A percentile compares a stretch with the other conserved stretches of the same genome.
phyloP scores from a whole-genome alignment of 2,797 vertebrate species.

The Enoplosus armatus region DNA sequence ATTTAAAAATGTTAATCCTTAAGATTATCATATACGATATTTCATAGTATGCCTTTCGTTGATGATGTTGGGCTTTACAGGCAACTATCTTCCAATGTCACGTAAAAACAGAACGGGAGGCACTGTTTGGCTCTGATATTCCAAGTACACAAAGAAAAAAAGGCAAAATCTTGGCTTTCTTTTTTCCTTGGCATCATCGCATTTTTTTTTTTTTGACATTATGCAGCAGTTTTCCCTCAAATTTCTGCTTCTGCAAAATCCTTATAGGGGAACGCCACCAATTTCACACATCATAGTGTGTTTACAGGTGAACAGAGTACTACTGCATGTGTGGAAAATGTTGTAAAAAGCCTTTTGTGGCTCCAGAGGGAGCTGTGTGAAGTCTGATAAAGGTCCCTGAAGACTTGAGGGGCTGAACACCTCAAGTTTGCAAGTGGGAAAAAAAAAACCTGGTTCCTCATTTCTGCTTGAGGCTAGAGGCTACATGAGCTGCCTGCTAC shows the following conservation, averaged over 20 bases:
- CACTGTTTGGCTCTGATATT: not conserved
- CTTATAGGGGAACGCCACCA: not conserved
- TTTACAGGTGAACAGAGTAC: not conserved
- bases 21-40: slow-evolving; percentile 21
- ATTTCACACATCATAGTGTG: not conserved
- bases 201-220: not conserved
- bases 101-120: not conserved
- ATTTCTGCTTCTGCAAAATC: too few relatives aligned
- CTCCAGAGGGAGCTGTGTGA: too few relatives aligned
- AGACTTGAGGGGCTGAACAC: too few relatives aligned
- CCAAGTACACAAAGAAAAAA: not conserved
- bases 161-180: not conserved
- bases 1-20: slow-evolving; percentile 68
- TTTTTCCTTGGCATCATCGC: not conserved
- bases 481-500: too few relatives aligned
- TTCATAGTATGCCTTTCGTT: not conserved
- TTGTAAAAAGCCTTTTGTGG: too few relatives aligned
- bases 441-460: too few relatives aligned
- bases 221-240: not conserved
- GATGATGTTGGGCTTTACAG: not conserved
- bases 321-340: too few relatives aligned
- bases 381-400: too few relatives aligned
- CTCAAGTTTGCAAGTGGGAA: too few relatives aligned
- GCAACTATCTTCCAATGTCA: not conserved
- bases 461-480: too few relatives aligned